A percentile compares a stretch with the other conserved stretches of the same genome.
phyloP scores from a whole-genome alignment of 2,113 vertebrate species.

The Myodes glareolus region DNA sequence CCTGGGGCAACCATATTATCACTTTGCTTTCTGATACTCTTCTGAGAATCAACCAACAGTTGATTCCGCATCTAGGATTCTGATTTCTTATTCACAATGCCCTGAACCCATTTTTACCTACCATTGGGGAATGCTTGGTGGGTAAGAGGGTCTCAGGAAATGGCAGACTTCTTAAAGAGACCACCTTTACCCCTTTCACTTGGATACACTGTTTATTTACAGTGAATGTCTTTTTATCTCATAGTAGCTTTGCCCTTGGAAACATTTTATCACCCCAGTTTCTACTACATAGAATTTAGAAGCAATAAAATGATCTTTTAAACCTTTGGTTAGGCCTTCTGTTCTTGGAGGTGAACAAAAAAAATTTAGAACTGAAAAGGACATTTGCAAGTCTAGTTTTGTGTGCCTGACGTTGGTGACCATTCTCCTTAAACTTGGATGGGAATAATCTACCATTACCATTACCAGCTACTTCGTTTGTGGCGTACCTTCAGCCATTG shows the following conservation, averaged over 20 bases:
- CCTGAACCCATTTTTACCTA: rapidly evolving
- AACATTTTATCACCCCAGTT: not conserved
- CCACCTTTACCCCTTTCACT: not conserved
- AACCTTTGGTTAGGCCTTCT: not conserved
- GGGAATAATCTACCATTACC: not conserved
- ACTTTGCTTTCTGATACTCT: not conserved
- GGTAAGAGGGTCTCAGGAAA: not conserved
- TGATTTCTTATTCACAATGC: not conserved
- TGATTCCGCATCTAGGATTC: not conserved
- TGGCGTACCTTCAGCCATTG: rapidly evolving
- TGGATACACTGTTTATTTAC: not conserved
- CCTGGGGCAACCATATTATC: not conserved
- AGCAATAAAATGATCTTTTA: not conserved
- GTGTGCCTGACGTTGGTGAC: not conserved
- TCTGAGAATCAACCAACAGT: not conserved
- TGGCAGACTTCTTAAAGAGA: not conserved
- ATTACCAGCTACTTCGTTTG: not conserved
- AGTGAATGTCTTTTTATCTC: not conserved
- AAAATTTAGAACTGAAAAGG: not conserved
- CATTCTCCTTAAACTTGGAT: rapidly evolving
- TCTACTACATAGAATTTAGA: not conserved
- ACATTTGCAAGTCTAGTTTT: not conserved
- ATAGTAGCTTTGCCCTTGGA: not conserved
- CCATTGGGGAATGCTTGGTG: not conserved
- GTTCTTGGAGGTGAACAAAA: not conserved